Evolutionary conservation across 1,140 invertebrate species (phyloP).

Genomic region (Ips nitidus): DNA sequence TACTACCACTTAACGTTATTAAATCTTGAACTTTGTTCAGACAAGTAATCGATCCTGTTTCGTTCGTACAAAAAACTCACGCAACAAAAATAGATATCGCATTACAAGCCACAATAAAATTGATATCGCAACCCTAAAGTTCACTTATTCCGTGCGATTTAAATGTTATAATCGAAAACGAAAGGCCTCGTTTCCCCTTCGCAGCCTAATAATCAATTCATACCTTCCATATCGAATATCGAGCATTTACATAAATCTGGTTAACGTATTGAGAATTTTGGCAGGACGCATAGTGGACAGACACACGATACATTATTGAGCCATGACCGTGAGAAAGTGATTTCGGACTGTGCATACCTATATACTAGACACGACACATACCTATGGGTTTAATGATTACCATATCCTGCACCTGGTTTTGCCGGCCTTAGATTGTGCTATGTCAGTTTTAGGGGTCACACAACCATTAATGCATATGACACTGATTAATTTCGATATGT

Average conservation of each 20-base stretch:
- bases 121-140: no score
- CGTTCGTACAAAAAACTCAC: no score
- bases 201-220: constrained; percentile 18
- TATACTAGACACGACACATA: constrained; percentile 19
- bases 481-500: no score
- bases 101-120: no score
- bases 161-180: constrained; percentile 15
- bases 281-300: constrained; percentile 33
- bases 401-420: constrained; percentile 24
- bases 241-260: constrained; percentile 25
- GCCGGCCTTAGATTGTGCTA: constrained; percentile 8
- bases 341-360: constrained; percentile 29
- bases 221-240: constrained; percentile 26
- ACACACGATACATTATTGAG: constrained; percentile 30
- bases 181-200: constrained; percentile 18
- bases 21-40: no score
- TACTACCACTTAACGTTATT: no score
- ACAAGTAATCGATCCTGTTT: no score
- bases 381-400: constrained; percentile 25
- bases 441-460: neutral
- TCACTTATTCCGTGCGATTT: no score
- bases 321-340: constrained; percentile 32
- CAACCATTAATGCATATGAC: no score
- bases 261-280: constrained; percentile 31
- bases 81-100: no score